Conservation (phyloP, 2,797 vertebrate genomes). For the Betta splendens region DNA sequence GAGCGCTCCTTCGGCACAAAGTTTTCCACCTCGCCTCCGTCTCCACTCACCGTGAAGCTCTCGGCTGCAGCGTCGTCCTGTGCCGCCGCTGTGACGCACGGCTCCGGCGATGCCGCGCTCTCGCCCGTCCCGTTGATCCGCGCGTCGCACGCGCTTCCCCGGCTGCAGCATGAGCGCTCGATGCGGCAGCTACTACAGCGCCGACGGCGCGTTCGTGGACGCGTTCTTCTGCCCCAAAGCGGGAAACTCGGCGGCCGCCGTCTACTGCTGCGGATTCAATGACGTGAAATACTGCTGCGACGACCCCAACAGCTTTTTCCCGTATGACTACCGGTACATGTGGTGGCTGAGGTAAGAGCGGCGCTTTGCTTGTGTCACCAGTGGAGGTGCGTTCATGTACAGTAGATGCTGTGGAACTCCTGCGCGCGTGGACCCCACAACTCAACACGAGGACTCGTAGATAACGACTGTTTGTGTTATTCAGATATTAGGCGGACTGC, state of each 20-base stretch:
- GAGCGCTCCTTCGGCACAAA: conserved; percentile 29
- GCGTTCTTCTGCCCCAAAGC: conserved; percentile 88
- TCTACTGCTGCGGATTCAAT: conserved; percentile 93
- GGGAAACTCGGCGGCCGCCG: conserved; percentile 79
- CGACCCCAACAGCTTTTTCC: conserved; percentile 93
- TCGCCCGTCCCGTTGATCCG: not conserved
- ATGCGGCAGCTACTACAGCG: conserved; percentile 87
- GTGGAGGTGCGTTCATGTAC: too few species aligned
- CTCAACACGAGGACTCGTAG: too few species aligned
- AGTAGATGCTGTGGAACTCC: too few species aligned
- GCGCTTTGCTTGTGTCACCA: too few species aligned
- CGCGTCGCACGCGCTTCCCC: not conserved
- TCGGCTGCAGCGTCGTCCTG: conserved; percentile 5
- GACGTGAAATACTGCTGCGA: conserved; percentile 95
- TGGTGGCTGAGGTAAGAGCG: conserved; percentile 91
- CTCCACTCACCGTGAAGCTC: not conserved
- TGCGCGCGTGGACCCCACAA: too few species aligned
- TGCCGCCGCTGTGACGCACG: not conserved
- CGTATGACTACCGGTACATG: conserved; percentile 94
- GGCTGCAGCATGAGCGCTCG: conserved; percentile 83
- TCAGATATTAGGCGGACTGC: too few species aligned
- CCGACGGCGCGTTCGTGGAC: conserved; percentile 81
- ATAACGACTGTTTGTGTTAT: too few species aligned
- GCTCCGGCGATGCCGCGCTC: not conserved
- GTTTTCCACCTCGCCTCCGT: conserved; percentile 5